Percentiles rank a stretch among this genome's conserved stretches.
phyloP scores from a whole-genome alignment of 1,140 invertebrate genomes.

The Aphaenogaster rudis region DNA sequence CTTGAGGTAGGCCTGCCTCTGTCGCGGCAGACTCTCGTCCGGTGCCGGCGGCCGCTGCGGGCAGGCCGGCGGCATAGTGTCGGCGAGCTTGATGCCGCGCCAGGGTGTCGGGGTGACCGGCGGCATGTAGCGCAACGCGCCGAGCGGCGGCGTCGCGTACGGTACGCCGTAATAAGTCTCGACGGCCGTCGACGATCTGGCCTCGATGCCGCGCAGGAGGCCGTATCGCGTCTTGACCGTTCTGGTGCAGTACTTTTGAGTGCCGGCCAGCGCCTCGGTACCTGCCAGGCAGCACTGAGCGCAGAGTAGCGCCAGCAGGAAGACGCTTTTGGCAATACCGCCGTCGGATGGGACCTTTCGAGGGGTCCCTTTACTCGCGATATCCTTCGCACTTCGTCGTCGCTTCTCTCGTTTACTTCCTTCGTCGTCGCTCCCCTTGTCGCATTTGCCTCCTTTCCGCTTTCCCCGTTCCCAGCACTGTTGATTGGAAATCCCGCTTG shows the following conservation, averaged over 20 bases:
- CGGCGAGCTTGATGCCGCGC: constrained; percentile 93
- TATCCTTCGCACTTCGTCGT: constrained; percentile 10
- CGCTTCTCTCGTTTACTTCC: neutral
- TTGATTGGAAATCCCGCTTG: neutral
- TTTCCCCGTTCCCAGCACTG: neutral
- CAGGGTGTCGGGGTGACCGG: constrained; percentile 96
- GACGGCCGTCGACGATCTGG: constrained; percentile 92
- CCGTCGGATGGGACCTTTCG: neutral
- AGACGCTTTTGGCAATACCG: constrained; percentile 76
- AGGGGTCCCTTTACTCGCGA: neutral
- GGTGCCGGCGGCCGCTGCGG: constrained; percentile 94
- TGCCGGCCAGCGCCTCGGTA: constrained; percentile 84
- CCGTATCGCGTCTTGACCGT: constrained; percentile 96
- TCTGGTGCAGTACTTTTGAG: constrained; percentile 92
- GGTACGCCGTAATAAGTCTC: constrained; percentile 98
- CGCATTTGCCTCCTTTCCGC: neutral
- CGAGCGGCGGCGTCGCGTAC: constrained; percentile 94
- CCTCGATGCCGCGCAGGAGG: constrained; percentile 93
- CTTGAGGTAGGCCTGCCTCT: constrained; percentile 93
- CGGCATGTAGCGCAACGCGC: constrained; percentile 95
- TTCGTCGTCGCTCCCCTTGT: constrained; percentile 16
- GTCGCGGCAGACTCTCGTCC: constrained; percentile 92
- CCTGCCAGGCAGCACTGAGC: constrained; percentile 76
- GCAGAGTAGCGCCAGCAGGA: constrained; percentile 86
- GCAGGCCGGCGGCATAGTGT: constrained; percentile 95